Percentiles rank a stretch among this genome's conserved stretches.
These are phyloP conservation scores for Papilio helenus DNA, from an alignment of 1,140 invertebrate species.

Conservation along the genomic window DNA sequence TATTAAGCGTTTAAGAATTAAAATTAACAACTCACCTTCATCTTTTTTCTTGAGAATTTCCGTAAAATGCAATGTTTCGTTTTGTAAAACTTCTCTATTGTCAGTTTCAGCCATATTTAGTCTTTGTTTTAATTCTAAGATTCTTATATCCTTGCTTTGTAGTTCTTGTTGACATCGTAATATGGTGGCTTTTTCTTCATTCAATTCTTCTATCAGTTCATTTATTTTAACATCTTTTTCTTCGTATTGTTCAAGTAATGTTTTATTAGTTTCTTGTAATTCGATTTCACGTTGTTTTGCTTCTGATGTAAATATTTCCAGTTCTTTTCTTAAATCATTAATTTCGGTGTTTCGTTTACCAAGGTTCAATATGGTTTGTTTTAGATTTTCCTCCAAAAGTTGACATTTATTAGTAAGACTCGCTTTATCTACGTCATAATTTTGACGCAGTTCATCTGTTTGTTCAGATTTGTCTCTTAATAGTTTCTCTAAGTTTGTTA, in stretches of 20 bases:
- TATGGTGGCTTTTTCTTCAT: background rate
- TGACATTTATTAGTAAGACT: slow-evolving; percentile 1
- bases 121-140: slow-evolving; percentile 15
- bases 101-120: slow-evolving; percentile 8
- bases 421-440: background rate
- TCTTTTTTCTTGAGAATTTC: slow-evolving; percentile 26
- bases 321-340: slow-evolving; percentile 8
- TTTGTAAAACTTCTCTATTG: slow-evolving; percentile 16
- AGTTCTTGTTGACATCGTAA: slow-evolving; percentile 14
- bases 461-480: background rate
- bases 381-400: background rate
- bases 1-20: background rate
- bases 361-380: background rate
- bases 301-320: background rate
- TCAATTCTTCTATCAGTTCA: background rate
- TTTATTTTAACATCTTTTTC: slow-evolving; percentile 16
- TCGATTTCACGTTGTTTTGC: slow-evolving; percentile 11
- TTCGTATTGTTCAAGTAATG: slow-evolving; percentile 10
- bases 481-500: slow-evolving; percentile 11
- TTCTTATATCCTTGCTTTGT: slow-evolving; percentile 6
- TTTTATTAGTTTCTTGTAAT: slow-evolving; percentile 20
- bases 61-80: background rate
- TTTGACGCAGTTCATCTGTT: slow-evolving; percentile 1
- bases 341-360: slow-evolving; percentile 7
- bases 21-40: slow-evolving; percentile 1